Evolutionary conservation across 1,140 invertebrate species (phyloP).

Genomic region (Magallana gigas): DNA sequence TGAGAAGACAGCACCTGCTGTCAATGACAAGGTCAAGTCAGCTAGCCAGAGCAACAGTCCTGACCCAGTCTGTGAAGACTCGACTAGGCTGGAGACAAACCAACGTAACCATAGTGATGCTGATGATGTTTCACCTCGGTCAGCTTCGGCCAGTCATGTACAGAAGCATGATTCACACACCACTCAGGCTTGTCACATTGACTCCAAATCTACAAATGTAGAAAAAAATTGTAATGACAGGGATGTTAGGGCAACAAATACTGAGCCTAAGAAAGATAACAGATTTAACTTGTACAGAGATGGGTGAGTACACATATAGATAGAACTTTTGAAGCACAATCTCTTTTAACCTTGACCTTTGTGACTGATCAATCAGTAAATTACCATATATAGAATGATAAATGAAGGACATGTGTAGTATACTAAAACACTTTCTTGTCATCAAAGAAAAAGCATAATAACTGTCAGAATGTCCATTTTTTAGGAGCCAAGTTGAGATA

Average conservation of each 20-base stretch:
- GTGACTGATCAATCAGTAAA: too few species aligned
- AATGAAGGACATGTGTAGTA: too few species aligned
- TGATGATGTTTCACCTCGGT: background rate
- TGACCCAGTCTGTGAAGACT: background rate
- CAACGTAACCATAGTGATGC: background rate
- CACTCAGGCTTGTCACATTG: background rate
- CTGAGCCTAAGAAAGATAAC: background rate
- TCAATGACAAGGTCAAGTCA: background rate
- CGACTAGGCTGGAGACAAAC: background rate
- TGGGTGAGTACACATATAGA: constrained; percentile 36
- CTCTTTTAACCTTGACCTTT: too few species aligned
- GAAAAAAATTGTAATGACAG: background rate
- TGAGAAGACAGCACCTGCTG: background rate
- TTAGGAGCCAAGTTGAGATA: constrained; percentile 56
- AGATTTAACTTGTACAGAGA: constrained; percentile 47
- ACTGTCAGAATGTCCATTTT: constrained; percentile 6
- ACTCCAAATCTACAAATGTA: background rate
- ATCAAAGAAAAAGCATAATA: too few species aligned
- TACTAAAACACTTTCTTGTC: too few species aligned
- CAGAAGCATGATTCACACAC: background rate
- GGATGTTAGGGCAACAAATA: background rate
- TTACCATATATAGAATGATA: too few species aligned
- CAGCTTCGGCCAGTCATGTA: background rate
- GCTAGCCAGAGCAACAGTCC: background rate
- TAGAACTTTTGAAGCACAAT: too few species aligned